Evolutionary conservation across 2,797 vertebrate genomes (phyloP).

Genomic region (Thaleichthys pacificus): DNA sequence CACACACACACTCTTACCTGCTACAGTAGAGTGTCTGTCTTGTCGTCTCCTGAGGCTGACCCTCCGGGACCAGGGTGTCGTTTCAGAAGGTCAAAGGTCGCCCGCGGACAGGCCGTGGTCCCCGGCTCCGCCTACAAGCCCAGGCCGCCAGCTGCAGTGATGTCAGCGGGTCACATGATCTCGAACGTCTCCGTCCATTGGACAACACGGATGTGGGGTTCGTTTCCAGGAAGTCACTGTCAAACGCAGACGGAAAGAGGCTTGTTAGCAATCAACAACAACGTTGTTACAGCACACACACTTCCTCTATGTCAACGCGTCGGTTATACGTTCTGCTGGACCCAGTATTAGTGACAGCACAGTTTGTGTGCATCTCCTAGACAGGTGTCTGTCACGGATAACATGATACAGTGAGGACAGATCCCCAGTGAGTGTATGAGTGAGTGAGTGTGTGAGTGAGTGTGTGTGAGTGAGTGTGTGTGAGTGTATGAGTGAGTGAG

Average conservation of each 20-base stretch:
- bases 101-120: constrained; percentile 52
- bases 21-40: not conserved
- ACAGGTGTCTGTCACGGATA: too few relatives aligned
- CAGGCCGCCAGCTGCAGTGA: constrained; percentile 4
- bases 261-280: too few relatives aligned
- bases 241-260: not conserved
- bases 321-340: too few relatives aligned
- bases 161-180: constrained; percentile 39
- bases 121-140: constrained; percentile 42
- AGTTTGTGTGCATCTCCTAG: too few relatives aligned
- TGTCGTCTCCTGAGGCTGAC: not conserved
- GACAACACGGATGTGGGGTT: constrained; percentile 19
- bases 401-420: too few relatives aligned
- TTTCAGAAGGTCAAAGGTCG: constrained; percentile 40
- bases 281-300: too few relatives aligned
- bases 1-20: constrained; percentile 1
- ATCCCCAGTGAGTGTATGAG: too few relatives aligned
- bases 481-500: too few relatives aligned
- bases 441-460: too few relatives aligned
- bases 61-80: not conserved
- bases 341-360: too few relatives aligned
- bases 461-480: too few relatives aligned
- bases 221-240: not conserved
- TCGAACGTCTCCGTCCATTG: constrained; percentile 57
- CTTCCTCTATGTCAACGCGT: too few relatives aligned